These are phyloP conservation scores for Orthonychiurus folsomi DNA, from an alignment of 2,888 invertebrate genomes.

Conservation along the genomic window DNA sequence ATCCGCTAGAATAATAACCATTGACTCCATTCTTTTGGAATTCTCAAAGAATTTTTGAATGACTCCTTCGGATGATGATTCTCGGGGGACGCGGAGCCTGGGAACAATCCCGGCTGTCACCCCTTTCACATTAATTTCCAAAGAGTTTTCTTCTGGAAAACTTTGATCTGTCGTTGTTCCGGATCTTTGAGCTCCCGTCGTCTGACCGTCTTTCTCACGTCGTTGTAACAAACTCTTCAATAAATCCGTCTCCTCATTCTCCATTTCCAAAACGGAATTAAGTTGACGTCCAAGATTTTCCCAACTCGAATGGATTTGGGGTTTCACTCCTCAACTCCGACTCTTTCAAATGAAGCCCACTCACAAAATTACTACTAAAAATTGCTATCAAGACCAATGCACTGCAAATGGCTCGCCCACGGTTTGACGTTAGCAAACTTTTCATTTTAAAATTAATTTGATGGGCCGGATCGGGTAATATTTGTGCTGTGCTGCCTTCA, in stretches of 20 bases:
- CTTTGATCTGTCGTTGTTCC: neutral
- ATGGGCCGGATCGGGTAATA: no score
- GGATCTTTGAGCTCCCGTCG: neutral
- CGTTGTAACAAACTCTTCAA: neutral
- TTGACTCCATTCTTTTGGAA: conserved; percentile 34
- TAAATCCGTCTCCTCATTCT: conserved; percentile 27
- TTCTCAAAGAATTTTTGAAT: conserved; percentile 32
- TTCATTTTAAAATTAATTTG: neutral
- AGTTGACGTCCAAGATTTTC: conserved; percentile 23
- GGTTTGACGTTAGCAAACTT: no score
- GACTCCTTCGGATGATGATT: conserved; percentile 18
- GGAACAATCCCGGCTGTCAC: neutral
- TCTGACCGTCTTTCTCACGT: conserved; percentile 5
- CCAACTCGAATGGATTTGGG: neutral
- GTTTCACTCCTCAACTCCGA: neutral
- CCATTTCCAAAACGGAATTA: conserved; percentile 31
- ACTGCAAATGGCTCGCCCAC: no score
- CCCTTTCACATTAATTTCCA: neutral
- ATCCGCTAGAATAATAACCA: conserved; percentile 34
- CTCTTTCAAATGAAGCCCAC: neutral
- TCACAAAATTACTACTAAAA: neutral
- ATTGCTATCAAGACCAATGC: neutral
- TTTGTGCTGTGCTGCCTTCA: neutral
- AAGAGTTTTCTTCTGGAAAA: neutral
- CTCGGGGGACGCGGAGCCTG: no score